Evolutionary conservation across 1,140 invertebrate genomes (phyloP), one percentile per base, ranked within the genome.

Genomic region (Neotoxoptera formosana): DNA sequence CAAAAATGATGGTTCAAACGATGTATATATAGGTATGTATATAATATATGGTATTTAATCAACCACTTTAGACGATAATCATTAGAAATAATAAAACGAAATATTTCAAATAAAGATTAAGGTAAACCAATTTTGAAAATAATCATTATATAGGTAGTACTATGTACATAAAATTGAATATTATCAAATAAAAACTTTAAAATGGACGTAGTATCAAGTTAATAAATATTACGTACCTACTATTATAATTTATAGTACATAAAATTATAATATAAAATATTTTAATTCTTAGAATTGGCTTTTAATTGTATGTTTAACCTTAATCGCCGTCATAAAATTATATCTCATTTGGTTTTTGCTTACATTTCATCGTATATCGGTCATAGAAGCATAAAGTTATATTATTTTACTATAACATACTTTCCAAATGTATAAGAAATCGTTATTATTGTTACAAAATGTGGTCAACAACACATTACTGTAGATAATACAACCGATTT

Each of bases 1-100:
- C 23, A 30, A 11, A 67, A 90, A 90, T 45, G 67, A 90, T 67
- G 56, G 89, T 90, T 41, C 41, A 47, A 67, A 67, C n/a, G 20
- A 53, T 48, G 34, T 51, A 88, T 45, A 17, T 47, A 30, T 45
- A 20, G 14, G 76, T 83, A 41, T 76, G 6, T 45, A 53, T 89
- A 89, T 87, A 87, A 25, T 25, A 67, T 11, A 6, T 36, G n/a
- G 21, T 53, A 89, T 53, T 88, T 89, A 53, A 89, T 89, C 53
- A 56, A 89, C 34, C 14, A 89, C 21, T 53, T 14, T 53, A n/a
- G n/a, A 89, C 20, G n/a, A 36, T 89, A 53, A 89, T 23, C n/a
- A 23, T 67, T 48, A 14, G 47, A 53, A 89, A 67, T 67, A 67
- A 30, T 14, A 60, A 51, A 48, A 25, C 6, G 17, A 7, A 47